Evolutionary conservation across 2,888 invertebrate species (phyloP).

Genomic region (Drosophila anomalata): DNA sequence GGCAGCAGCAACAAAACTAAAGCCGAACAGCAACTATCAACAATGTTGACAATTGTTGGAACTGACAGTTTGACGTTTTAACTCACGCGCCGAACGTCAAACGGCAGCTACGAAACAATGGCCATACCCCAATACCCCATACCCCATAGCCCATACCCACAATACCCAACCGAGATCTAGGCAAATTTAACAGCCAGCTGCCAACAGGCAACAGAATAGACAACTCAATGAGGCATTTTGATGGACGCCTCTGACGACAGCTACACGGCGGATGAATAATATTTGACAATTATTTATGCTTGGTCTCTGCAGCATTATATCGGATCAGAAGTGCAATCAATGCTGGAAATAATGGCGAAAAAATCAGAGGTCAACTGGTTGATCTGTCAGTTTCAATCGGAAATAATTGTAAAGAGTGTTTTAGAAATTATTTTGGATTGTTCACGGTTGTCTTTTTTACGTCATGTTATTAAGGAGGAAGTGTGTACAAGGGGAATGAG

Average conservation of each 20-base stretch:
- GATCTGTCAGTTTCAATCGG: constrained; percentile 11
- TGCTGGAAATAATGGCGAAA: constrained; percentile 22
- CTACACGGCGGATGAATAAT: constrained; percentile 48
- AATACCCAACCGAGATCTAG: constrained; percentile 27
- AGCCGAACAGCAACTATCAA: constrained; percentile 10
- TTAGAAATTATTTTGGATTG: constrained; percentile 2
- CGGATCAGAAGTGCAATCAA: constrained; percentile 50
- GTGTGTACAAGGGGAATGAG: neutral
- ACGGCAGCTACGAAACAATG: constrained; percentile 20
- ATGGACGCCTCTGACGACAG: constrained; percentile 49
- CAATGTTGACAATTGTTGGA: constrained; percentile 60
- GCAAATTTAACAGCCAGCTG: constrained; percentile 8
- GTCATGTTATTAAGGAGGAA: neutral
- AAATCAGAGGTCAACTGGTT: constrained; percentile 50
- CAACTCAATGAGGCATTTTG: constrained; percentile 62
- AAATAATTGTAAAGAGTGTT: constrained; percentile 22
- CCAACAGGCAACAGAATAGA: constrained; percentile 32
- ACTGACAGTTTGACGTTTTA: constrained; percentile 72
- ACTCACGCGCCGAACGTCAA: constrained; percentile 70
- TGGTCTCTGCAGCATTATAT: constrained; percentile 33
- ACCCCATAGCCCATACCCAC: constrained; percentile 12
- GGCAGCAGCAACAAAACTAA: constrained; percentile 13
- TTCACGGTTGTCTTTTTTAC: constrained; percentile 10
- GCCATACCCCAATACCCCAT: constrained; percentile 5
- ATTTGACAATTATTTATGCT: constrained; percentile 56